These are phyloP conservation scores for Brachionus paranguensis DNA, from an alignment of 1,140 invertebrate genomes.

Conservation along the genomic window DNA sequence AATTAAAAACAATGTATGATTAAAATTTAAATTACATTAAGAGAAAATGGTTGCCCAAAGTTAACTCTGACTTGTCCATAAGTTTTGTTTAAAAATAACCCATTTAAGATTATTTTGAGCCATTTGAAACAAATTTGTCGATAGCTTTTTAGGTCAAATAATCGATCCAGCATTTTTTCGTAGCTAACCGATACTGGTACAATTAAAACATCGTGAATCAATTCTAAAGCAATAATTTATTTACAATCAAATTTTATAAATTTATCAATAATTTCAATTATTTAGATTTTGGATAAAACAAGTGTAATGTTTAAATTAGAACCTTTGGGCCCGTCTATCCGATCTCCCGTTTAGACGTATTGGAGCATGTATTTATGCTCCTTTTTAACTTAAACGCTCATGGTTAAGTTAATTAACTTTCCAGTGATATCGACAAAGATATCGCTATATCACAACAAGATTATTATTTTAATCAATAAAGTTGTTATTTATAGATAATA, in stretches of 20 bases:
- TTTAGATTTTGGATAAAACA: background rate
- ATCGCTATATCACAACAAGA: no score
- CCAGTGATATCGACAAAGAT: no score
- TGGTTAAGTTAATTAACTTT: no score
- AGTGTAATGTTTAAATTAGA: no score
- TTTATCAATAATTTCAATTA: background rate
- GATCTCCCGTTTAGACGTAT: no score
- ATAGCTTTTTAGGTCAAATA: background rate
- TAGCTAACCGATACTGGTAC: background rate
- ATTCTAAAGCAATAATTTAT: background rate
- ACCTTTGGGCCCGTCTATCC: no score
- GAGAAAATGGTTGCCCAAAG: slow-evolving; percentile 2
- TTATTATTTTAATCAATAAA: background rate
- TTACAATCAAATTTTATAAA: background rate
- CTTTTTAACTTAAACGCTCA: no score
- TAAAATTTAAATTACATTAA: background rate
- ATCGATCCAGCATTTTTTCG: background rate
- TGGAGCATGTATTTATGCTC: no score
- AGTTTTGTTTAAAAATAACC: background rate
- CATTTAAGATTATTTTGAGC: background rate
- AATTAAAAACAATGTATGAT: background rate
- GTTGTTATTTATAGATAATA: no score
- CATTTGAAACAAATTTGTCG: background rate
- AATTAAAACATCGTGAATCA: slow-evolving; percentile 2
- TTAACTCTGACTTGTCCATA: slow-evolving; percentile 1